Evolutionary conservation across 2,888 invertebrate species (phyloP).

Genomic region (Ametastegia equiseti): DNA sequence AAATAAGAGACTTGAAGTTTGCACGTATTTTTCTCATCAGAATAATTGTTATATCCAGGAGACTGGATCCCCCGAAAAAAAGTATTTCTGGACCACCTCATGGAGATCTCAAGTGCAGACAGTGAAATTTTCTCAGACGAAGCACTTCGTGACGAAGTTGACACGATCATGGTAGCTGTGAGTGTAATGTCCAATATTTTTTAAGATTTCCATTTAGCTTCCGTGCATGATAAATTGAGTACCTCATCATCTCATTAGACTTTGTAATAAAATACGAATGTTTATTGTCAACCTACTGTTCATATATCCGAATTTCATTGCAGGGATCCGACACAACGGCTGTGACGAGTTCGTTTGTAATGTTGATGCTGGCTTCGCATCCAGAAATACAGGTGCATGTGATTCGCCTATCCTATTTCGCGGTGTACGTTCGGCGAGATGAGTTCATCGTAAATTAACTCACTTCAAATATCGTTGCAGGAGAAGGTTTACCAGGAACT

Average conservation of each 20-base stretch:
- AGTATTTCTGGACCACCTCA: conserved; percentile 76
- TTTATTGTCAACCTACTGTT: background rate
- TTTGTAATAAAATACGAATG: background rate
- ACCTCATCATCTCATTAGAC: too few relatives aligned
- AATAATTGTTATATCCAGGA: background rate
- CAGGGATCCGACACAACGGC: background rate
- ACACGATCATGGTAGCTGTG: background rate
- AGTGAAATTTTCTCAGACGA: conserved; percentile 76
- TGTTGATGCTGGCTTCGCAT: background rate
- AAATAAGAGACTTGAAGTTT: too few relatives aligned
- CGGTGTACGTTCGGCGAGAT: too few relatives aligned
- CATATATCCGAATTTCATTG: background rate
- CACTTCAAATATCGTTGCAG: conserved; percentile 57
- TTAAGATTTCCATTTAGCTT: too few relatives aligned
- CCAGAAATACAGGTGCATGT: too few relatives aligned
- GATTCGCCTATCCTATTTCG: too few relatives aligned
- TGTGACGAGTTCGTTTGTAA: background rate
- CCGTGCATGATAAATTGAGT: too few relatives aligned
- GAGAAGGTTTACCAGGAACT: conserved; percentile 75
- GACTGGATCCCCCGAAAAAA: conserved; percentile 63
- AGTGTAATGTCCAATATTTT: background rate
- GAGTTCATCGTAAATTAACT: too few relatives aligned
- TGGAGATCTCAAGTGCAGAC: conserved; percentile 75
- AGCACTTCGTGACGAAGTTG: background rate
- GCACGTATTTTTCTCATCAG: too few relatives aligned